Evolutionary conservation across 2,888 invertebrate species (phyloP).

Genomic region (Octodonta nipae): DNA sequence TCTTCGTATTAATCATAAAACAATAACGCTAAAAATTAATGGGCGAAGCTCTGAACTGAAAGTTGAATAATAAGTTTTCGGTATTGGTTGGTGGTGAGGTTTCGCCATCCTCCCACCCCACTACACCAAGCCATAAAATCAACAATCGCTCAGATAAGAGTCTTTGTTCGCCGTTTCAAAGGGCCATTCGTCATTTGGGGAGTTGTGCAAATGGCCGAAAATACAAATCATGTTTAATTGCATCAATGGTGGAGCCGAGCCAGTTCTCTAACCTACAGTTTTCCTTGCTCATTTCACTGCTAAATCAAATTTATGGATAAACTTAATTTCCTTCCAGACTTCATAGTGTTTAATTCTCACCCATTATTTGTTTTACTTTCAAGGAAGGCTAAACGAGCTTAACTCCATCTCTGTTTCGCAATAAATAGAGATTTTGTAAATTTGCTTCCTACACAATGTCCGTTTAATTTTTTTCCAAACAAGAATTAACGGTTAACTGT

Average conservation of each 20-base stretch:
- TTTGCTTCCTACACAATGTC: no score
- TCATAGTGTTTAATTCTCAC: conserved; percentile 33
- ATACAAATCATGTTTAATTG: conserved; percentile 40
- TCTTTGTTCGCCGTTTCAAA: conserved; percentile 29
- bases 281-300: conserved; percentile 32
- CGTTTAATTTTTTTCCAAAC: no score
- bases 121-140: conserved; percentile 19
- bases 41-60: conserved; percentile 21
- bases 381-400: conserved; percentile 21
- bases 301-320: conserved; percentile 39
- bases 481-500: no score
- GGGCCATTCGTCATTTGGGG: conserved; percentile 33
- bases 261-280: conserved; percentile 26
- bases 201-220: conserved; percentile 31
- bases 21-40: conserved; percentile 27
- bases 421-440: no score
- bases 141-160: conserved; percentile 32
- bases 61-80: conserved; percentile 22
- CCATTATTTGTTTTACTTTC: conserved; percentile 33
- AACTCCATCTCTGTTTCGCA: no score
- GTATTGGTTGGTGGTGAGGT: conserved; percentile 13
- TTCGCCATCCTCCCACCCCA: conserved; percentile 2
- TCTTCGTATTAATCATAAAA: conserved; percentile 23
- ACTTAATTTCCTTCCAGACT: conserved; percentile 36
- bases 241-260: conserved; percentile 35